Evolutionary conservation across 2,888 invertebrate genomes (phyloP), one percentile per base, ranked within the genome.

Genomic region (Scaptomyza cyrtandrae): DNA sequence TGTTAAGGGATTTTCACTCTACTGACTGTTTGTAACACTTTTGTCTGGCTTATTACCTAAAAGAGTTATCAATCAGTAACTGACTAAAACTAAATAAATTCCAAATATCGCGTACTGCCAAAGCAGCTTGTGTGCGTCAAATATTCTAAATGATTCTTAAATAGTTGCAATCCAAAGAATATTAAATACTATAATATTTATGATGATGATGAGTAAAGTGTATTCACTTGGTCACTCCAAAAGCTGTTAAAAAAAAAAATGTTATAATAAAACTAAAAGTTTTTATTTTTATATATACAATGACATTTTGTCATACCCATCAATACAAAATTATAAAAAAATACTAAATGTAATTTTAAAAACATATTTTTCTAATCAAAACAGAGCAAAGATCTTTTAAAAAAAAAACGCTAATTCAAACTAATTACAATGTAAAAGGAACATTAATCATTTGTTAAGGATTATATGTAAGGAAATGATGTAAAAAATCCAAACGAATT

Each of bases 261-360:
- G 7, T 29, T 29, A 29, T 61, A 72, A 58, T 49, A 56, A 58
- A 75, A 61, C 64, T 75, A 56, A 14, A 79, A 67, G 80, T 70
- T 79, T 73, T 79, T 75, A 75, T 79, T 75, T 75, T 75, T 75
- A 54, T 79, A 52, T 79, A 79, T 55, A 70, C 60, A 60, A 43
- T 69, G 75, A 79, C 75, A 64, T 79, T 69, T 79, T 75, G 75
- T 79, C 75, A 46, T 48, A 63, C 56, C 16, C 43, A 53, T 24
- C 24, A 72, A 37, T 31, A 62, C 39, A n/a, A 7, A 14, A 0
- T 14, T 45, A 31, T 9, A 44, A 9, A 33, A 14, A 19, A 24
- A 27, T 37, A 27, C 35, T 50, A 46, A 66, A 59, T 11, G 14
- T 66, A 62, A 27, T 14, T n/a, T 24, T 14, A 35, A 29, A 31